These are phyloP conservation scores for Gobio occitaniae DNA, from an alignment of 2,797 vertebrate genomes.

Conservation along the genomic window DNA sequence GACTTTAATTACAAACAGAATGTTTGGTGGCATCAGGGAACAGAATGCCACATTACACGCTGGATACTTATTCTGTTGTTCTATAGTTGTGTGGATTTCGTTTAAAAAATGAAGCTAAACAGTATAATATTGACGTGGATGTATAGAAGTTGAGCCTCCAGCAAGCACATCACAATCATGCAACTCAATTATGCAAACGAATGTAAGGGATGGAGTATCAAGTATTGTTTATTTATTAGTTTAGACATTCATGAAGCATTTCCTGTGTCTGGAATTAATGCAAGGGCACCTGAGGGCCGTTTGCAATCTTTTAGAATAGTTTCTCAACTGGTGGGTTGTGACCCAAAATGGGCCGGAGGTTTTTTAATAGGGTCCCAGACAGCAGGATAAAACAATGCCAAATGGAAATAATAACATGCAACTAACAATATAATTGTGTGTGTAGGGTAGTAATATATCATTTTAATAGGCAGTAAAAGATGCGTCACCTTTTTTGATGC, in stretches of 20 bases:
- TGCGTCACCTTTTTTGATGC: background rate
- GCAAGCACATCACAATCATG: background rate
- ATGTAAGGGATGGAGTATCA: constrained; percentile 12
- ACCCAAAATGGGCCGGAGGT: constrained; percentile 8
- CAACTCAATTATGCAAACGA: constrained; percentile 17
- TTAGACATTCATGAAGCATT: constrained; percentile 33
- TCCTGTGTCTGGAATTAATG: constrained; percentile 29
- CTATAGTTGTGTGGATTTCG: constrained; percentile 41
- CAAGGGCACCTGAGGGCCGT: background rate
- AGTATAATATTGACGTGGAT: constrained; percentile 18
- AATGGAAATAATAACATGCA: constrained; percentile 14
- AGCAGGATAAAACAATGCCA: background rate
- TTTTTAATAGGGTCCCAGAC: background rate
- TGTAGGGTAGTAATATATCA: background rate
- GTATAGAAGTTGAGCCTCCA: constrained; percentile 15
- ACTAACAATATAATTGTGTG: background rate
- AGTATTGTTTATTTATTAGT: constrained; percentile 13
- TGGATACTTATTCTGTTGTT: constrained; percentile 3
- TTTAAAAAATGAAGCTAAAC: constrained; percentile 26
- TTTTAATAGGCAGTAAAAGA: constrained; percentile 26
- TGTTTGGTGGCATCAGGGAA: constrained; percentile 63
- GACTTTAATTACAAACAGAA: constrained; percentile 75
- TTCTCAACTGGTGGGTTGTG: background rate
- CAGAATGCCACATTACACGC: constrained; percentile 40
- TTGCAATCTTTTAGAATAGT: constrained; percentile 19